Evolutionary conservation across 2,113 vertebrate genomes (phyloP).

Genomic region (Grus americana): DNA sequence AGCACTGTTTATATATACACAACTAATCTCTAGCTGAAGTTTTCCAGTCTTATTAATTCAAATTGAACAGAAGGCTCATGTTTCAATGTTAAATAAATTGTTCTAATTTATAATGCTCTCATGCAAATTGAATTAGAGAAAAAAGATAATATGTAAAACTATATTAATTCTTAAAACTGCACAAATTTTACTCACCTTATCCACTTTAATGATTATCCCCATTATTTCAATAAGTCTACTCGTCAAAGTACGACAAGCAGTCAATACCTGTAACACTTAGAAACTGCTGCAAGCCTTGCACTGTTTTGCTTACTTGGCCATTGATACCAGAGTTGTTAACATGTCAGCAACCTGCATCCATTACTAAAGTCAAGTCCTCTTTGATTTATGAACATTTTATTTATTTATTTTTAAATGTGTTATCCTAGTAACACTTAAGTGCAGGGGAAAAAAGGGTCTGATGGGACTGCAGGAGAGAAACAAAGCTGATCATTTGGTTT

Average conservation of each 20-base stretch:
- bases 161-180: background rate
- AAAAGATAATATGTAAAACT: background rate
- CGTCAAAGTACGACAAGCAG: background rate
- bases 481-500: slow-evolving; percentile 26
- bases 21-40: background rate
- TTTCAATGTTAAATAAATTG: background rate
- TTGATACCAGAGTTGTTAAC: background rate
- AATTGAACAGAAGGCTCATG: background rate
- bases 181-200: background rate
- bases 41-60: background rate
- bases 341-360: background rate
- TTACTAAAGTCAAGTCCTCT: background rate
- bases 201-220: background rate
- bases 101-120: background rate
- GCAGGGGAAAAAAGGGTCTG: slow-evolving; percentile 24
- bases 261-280: background rate
- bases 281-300: background rate
- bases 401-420: slow-evolving; percentile 4
- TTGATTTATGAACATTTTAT: background rate
- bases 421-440: slow-evolving; percentile 43
- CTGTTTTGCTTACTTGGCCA: background rate
- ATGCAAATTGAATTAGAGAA: background rate
- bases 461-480: slow-evolving; percentile 37
- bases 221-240: background rate
- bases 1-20: background rate